Evolutionary conservation across 2,888 invertebrate genomes (phyloP).

Genomic region (Apantesis nais): DNA sequence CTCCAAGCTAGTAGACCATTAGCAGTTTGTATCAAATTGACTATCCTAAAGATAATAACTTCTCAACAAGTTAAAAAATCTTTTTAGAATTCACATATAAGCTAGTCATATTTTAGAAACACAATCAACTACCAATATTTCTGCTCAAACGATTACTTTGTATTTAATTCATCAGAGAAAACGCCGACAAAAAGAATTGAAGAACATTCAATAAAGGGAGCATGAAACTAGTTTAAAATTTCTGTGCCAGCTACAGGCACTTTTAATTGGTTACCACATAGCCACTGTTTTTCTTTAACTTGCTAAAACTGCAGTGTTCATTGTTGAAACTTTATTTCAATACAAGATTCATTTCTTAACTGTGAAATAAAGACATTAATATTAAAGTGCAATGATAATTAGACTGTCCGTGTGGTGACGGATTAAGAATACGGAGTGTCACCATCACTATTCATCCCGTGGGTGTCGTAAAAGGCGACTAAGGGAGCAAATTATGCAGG

Average conservation of each 20-base stretch:
- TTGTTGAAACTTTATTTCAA: neutral
- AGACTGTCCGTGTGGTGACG: too few relatives aligned
- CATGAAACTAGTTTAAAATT: slow-evolving; percentile 2
- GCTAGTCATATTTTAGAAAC: neutral
- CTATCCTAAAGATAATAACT: too few relatives aligned
- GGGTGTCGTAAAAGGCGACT: too few relatives aligned
- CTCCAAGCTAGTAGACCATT: too few relatives aligned
- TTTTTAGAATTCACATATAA: neutral
- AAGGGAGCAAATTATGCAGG: too few relatives aligned
- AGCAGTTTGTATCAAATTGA: too few relatives aligned
- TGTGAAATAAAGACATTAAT: slow-evolving; percentile 6
- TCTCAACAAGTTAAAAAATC: neutral
- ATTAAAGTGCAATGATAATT: too few relatives aligned
- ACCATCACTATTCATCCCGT: too few relatives aligned
- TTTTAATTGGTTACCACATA: slow-evolving; percentile 36
- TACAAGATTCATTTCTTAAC: neutral
- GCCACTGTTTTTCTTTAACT: slow-evolving; percentile 17
- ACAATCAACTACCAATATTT: neutral
- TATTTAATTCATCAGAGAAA: slow-evolving; percentile 7
- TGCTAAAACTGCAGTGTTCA: neutral
- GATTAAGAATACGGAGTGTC: too few relatives aligned
- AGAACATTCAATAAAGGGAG: slow-evolving; percentile 30
- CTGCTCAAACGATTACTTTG: neutral
- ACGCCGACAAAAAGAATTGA: neutral
- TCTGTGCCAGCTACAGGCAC: slow-evolving; percentile 6